phyloP scores from a whole-genome alignment of 2,888 invertebrate genomes.

The Acanthopleura granulata region DNA sequence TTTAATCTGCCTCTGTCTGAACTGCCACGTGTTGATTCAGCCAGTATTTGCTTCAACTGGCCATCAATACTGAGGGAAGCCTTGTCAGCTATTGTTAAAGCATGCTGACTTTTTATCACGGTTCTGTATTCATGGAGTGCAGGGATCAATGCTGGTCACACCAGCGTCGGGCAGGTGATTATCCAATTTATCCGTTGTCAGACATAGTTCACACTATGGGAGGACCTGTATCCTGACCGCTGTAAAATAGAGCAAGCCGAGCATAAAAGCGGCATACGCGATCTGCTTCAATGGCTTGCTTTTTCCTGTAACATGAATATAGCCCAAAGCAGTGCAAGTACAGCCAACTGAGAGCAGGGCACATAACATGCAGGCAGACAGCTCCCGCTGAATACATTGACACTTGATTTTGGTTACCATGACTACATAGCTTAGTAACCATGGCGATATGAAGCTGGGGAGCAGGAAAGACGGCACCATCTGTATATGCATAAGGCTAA shows the following conservation, averaged over 20 bases:
- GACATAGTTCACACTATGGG: too few relatives aligned
- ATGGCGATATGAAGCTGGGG: slow-evolving; percentile 8
- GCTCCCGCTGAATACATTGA: slow-evolving; percentile 13
- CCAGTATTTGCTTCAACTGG: neutral
- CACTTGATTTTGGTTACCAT: slow-evolving; percentile 17
- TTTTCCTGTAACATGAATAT: slow-evolving; percentile 1
- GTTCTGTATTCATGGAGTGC: too few relatives aligned
- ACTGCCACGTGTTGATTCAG: slow-evolving; percentile 6
- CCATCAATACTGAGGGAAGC: neutral
- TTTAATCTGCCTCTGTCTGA: too few relatives aligned
- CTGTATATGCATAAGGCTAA: slow-evolving; percentile 1
- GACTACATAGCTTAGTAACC: slow-evolving; percentile 18
- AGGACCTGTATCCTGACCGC: too few relatives aligned
- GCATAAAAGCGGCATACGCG: neutral
- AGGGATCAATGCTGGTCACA: too few relatives aligned
- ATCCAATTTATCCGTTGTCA: too few relatives aligned
- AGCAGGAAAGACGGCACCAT: slow-evolving; percentile 11
- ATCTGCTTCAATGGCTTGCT: neutral
- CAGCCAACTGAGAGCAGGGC: neutral
- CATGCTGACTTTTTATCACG: too few relatives aligned
- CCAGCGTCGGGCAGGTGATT: too few relatives aligned
- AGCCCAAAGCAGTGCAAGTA: slow-evolving; percentile 3
- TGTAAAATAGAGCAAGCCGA: neutral
- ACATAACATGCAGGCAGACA: neutral
- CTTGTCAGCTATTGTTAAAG: neutral